Conservation (phyloP, 2,113 vertebrate species). For the Spea bombifrons region DNA sequence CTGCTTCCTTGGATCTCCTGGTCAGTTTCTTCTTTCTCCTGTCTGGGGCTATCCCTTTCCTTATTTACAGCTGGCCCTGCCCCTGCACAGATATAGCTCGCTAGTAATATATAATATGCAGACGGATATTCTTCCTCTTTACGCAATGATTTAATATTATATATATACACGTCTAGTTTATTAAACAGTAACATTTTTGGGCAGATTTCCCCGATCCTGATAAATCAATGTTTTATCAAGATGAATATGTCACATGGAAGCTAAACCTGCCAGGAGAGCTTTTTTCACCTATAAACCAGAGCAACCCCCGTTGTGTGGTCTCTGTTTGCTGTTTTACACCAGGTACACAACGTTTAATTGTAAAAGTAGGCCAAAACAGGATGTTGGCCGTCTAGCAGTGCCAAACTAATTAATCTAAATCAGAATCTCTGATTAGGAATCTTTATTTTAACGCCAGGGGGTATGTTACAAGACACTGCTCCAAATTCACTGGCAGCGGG, state of each 20-base stretch:
- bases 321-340: conserved; percentile 11
- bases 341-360: conserved; percentile 48
- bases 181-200: neutral
- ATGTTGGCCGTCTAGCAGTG: conserved; percentile 49
- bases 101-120: no score
- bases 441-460: conserved; percentile 50
- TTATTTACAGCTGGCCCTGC: no score
- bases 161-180: no score
- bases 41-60: no score
- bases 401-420: conserved; percentile 62
- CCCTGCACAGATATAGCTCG: no score
- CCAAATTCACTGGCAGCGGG: conserved; percentile 39
- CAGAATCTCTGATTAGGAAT: conserved; percentile 58
- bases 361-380: conserved; percentile 54
- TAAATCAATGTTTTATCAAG: conserved; percentile 59
- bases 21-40: no score
- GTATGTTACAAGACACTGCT: conserved; percentile 50
- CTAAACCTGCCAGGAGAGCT: conserved; percentile 49
- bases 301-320: conserved; percentile 31
- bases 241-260: conserved; percentile 57
- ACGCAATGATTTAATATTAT: no score
- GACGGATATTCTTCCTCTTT: no score
- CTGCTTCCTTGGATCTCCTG: no score
- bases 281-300: conserved; percentile 57
- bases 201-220: conserved; percentile 58